Percentiles rank a stretch among this genome's conserved stretches.
phyloP scores from a whole-genome alignment of 2,797 vertebrate species.

The Neostethus bicornis region DNA sequence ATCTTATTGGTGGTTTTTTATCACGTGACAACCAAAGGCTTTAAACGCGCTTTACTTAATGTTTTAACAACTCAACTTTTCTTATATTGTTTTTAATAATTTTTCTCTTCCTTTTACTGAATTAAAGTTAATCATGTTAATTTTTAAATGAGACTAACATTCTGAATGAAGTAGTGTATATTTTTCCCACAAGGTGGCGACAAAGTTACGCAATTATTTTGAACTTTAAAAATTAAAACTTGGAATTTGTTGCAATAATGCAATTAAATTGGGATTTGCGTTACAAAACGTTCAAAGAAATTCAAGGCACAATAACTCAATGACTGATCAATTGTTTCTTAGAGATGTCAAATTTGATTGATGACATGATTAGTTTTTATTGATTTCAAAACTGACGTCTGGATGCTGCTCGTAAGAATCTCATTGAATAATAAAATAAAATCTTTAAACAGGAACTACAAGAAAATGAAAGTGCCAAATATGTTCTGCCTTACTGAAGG shows the following conservation, averaged over 20 bases:
- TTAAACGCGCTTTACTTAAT: neutral
- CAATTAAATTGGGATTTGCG: neutral
- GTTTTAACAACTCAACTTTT: rapidly evolving
- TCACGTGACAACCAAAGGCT: constrained; percentile 9
- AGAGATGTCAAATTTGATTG: no score
- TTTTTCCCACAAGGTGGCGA: constrained; percentile 49
- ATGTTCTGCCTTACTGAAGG: constrained; percentile 4
- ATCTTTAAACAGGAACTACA: no score
- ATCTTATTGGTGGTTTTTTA: constrained; percentile 10
- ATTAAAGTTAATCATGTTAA: neutral
- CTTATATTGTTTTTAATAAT: rapidly evolving
- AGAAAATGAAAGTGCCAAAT: constrained; percentile 23
- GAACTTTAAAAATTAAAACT: neutral
- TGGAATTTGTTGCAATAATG: neutral
- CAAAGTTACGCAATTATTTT: neutral
- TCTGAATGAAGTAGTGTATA: neutral
- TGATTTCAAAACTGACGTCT: no score
- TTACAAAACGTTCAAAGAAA: neutral
- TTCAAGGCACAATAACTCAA: neutral
- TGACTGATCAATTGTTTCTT: neutral
- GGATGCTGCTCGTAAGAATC: no score
- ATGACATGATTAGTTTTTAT: no score
- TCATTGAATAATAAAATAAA: constrained; percentile 18
- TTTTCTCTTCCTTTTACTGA: neutral
- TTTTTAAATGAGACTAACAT: neutral